Percentiles rank a stretch among this genome's conserved stretches.
Conservation (phyloP, 2,888 invertebrate genomes). For the Cheiracanthium punctorium region DNA sequence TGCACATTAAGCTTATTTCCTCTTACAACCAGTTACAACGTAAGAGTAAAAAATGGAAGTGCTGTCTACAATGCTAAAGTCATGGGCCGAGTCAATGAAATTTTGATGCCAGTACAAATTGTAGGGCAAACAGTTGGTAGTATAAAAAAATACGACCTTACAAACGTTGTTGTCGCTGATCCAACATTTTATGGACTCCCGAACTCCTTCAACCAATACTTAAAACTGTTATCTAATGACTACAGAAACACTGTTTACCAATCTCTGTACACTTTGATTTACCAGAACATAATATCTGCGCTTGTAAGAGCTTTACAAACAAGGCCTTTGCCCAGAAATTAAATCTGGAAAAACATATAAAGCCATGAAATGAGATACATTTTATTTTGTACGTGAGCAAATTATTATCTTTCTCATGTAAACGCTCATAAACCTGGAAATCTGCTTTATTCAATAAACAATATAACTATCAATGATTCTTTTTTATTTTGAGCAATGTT, state of each 20-base stretch:
- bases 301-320: constrained; percentile 23
- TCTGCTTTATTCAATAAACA: too few species aligned
- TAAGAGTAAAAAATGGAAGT: constrained; percentile 29
- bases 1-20: constrained; percentile 44
- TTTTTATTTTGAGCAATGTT: too few species aligned
- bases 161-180: constrained; percentile 26
- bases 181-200: constrained; percentile 32
- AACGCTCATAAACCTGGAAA: too few species aligned
- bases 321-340: constrained; percentile 53
- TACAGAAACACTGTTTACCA: constrained; percentile 32
- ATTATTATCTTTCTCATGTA: too few species aligned
- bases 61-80: background rate
- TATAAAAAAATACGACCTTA: constrained; percentile 25
- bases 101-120: constrained; percentile 22
- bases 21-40: constrained; percentile 20
- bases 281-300: constrained; percentile 25
- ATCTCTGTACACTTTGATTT: constrained; percentile 29
- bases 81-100: constrained; percentile 26
- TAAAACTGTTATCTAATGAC: constrained; percentile 23
- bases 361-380: too few species aligned
- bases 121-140: constrained; percentile 27
- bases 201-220: constrained; percentile 21
- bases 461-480: too few species aligned
- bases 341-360: background rate
- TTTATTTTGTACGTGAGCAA: too few species aligned